A percentile compares a stretch with the other conserved stretches of the same genome.
These are phyloP conservation scores for Melanogrammus aeglefinus DNA, from an alignment of 2,797 vertebrate species.

Conservation along the genomic window DNA sequence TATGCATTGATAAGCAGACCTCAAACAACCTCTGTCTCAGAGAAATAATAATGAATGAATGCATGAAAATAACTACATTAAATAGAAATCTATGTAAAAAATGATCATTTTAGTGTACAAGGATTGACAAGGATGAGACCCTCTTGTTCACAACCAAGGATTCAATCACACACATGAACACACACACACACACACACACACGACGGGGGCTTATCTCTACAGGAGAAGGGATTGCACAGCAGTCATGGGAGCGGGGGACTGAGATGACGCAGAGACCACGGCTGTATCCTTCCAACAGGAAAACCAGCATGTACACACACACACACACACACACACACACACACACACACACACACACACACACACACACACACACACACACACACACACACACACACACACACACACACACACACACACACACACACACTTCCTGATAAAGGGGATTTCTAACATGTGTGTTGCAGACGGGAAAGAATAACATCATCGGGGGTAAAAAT, in stretches of 20 bases:
- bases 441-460: constrained; percentile 74
- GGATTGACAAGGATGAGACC: not conserved
- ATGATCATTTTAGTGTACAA: too few relatives aligned
- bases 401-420: too few relatives aligned
- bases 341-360: constrained; percentile 25
- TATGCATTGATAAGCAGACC: too few relatives aligned
- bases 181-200: not conserved
- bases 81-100: too few relatives aligned
- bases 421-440: constrained; percentile 42
- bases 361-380: constrained; percentile 1
- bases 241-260: constrained; percentile 60
- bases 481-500: constrained; percentile 59
- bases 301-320: constrained; percentile 35
- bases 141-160: not conserved
- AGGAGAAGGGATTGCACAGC: constrained; percentile 70
- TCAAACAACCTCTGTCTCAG: too few relatives aligned
- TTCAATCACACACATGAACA: constrained; percentile 10
- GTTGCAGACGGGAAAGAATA: constrained; percentile 67
- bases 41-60: not conserved
- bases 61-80: not conserved
- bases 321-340: constrained; percentile 23
- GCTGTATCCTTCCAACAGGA: constrained; percentile 52
- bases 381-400: constrained; percentile 35
- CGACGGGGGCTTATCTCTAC: constrained; percentile 44
- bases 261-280: constrained; percentile 60